phyloP scores from a whole-genome alignment of 2,888 invertebrate species.

The Zaprionus obscuricornis region DNA sequence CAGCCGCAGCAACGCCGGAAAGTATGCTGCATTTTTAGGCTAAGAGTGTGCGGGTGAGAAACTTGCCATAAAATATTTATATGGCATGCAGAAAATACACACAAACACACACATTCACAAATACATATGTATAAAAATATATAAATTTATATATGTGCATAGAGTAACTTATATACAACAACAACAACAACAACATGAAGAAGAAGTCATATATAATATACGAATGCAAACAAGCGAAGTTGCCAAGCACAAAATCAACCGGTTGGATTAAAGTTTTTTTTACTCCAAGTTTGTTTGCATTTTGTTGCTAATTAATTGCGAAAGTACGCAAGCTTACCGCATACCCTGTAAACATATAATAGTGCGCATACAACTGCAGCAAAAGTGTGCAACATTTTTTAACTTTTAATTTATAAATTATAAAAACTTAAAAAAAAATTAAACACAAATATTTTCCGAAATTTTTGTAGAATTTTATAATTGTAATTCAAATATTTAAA shows the following conservation, averaged over 20 bases:
- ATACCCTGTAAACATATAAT: constrained; percentile 22
- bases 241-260: constrained; percentile 62
- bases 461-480: no score
- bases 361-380: no score
- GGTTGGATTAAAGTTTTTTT: constrained; percentile 50
- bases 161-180: no score
- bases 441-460: no score
- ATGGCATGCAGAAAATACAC: constrained; percentile 39
- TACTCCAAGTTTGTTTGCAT: constrained; percentile 67
- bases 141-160: constrained; percentile 7
- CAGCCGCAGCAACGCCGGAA: constrained; percentile 69
- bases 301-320: constrained; percentile 75
- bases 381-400: background rate
- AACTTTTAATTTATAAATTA: background rate
- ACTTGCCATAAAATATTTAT: constrained; percentile 76
- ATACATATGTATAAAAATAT: constrained; percentile 18
- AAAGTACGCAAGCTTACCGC: constrained; percentile 35
- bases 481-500: no score
- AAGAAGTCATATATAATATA: constrained; percentile 34
- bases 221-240: constrained; percentile 50
- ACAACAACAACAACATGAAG: no score
- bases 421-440: no score
- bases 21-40: constrained; percentile 51
- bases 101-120: constrained; percentile 11
- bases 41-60: constrained; percentile 58